Evolutionary conservation across 2,888 invertebrate genomes (phyloP), one percentile per base, ranked within the genome.

Genomic region (Agrotis puta): DNA sequence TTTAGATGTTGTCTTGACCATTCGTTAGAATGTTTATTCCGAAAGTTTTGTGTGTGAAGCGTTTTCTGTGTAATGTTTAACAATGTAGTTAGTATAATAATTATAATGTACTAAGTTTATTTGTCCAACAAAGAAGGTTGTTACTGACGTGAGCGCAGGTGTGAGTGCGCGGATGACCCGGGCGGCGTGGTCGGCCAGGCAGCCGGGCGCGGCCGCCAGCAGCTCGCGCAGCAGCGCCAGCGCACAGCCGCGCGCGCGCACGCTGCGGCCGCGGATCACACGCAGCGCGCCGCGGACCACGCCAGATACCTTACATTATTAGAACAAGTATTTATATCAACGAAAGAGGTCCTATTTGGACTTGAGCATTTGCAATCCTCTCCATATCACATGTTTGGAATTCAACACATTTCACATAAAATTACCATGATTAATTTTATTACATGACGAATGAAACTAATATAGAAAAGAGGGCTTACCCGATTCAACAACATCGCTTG

Each of bases 171-270:
- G 98, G 80, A 99, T 97, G 75, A 99, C 96, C 24, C 98, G 97
- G 0, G 98, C 97, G 77, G 99, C 97, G 92, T 99, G 98, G 85
- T 98, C 97, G 13, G 98, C 97, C 74, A 99, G 96, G 59, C 99
- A 98, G 71, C 98, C 99, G 3, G 99, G 99, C 81, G 99, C 96
- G 11, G 99, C 99, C 64, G 97, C 97, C 66, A 99, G 97, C 74
- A 99, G 96, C 94, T 99, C 99, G 82, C 98, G 98, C 59, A 99
- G 96, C 73, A 99, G 95, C 14, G 98, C 97, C 90, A 99, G 98
- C 89, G 99, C 99, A 85, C 99, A 98, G 90, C 99, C 99, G 61
- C 99, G 97, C 0, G 95, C 95, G 71, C 95, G 95, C 84, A 94
- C 92, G 85, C 94, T 93, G 73, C 69, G 98, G 97, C 96, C 99